A percentile compares a stretch with the other conserved stretches of the same genome.
These are phyloP conservation scores for Myocastor coypus DNA, from an alignment of 2,113 vertebrate species.

Conservation along the genomic window DNA sequence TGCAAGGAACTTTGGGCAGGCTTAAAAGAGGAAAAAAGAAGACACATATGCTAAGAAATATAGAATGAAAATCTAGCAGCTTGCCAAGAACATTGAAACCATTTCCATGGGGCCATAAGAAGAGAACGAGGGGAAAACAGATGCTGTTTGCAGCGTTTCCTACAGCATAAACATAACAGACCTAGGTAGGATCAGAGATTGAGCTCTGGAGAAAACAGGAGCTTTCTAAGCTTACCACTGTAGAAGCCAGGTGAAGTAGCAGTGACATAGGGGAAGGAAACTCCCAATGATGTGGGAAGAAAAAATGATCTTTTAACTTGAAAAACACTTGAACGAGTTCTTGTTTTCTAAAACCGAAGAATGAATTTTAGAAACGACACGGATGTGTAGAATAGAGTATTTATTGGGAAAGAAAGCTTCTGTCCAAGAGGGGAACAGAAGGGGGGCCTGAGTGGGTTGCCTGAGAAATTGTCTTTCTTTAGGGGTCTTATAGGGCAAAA, in stretches of 20 bases:
- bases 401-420: too few relatives aligned
- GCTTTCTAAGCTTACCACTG: background rate
- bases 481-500: too few relatives aligned
- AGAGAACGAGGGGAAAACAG: background rate
- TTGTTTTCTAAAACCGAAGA: too few relatives aligned
- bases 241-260: background rate
- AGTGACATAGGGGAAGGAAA: too few relatives aligned
- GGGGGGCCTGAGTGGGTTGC: too few relatives aligned
- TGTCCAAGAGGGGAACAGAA: too few relatives aligned
- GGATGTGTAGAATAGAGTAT: too few relatives aligned
- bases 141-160: background rate
- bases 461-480: too few relatives aligned
- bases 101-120: background rate
- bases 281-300: too few relatives aligned
- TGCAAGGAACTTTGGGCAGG: background rate
- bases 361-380: too few relatives aligned
- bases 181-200: background rate
- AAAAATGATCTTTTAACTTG: too few relatives aligned
- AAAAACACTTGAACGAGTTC: too few relatives aligned
- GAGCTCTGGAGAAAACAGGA: background rate
- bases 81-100: background rate
- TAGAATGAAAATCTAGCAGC: background rate
- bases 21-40: background rate
- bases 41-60: background rate
- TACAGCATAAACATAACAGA: background rate